Percentiles rank a stretch among this genome's conserved stretches.
Conservation (phyloP, 1,140 invertebrate species). For the Lutraria rhynchaena region DNA sequence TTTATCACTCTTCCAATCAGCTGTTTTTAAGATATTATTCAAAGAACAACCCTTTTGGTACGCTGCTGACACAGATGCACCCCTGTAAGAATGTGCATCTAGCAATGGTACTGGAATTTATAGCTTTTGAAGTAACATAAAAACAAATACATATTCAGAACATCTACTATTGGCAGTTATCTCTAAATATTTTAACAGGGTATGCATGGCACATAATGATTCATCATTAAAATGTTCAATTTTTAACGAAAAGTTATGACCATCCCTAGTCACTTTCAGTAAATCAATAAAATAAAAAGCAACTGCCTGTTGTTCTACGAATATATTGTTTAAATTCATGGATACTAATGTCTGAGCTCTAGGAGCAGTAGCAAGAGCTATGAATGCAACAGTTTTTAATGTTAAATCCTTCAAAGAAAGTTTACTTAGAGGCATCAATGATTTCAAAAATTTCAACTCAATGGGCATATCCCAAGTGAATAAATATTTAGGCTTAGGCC, state of each 20-base stretch:
- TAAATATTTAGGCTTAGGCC: conserved; percentile 23
- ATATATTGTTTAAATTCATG: conserved; percentile 30
- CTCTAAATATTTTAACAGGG: conserved; percentile 7
- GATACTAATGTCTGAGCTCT: conserved; percentile 28
- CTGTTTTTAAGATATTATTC: conserved; percentile 14
- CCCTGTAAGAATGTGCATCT: conserved; percentile 48
- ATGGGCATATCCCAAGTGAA: conserved; percentile 62
- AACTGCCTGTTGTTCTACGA: neutral
- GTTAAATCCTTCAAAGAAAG: conserved; percentile 43
- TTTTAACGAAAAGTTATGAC: neutral
- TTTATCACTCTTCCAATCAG: conserved; percentile 31
- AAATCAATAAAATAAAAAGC: conserved; percentile 24
- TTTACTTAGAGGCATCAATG: conserved; percentile 34
- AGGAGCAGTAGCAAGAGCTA: conserved; percentile 47
- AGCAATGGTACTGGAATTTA: conserved; percentile 34
- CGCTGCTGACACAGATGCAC: too few relatives aligned
- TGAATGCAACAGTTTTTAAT: conserved; percentile 14
- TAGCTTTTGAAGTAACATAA: conserved; percentile 16
- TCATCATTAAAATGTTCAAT: conserved; percentile 18
- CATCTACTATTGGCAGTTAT: conserved; percentile 7
- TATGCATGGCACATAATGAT: too few relatives aligned
- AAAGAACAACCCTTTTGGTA: neutral
- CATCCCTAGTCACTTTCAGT: conserved; percentile 14
- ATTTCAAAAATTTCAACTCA: conserved; percentile 51
- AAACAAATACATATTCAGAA: conserved; percentile 10